Conservation (phyloP, 2,113 vertebrate species). For the Albula goreensis region DNA sequence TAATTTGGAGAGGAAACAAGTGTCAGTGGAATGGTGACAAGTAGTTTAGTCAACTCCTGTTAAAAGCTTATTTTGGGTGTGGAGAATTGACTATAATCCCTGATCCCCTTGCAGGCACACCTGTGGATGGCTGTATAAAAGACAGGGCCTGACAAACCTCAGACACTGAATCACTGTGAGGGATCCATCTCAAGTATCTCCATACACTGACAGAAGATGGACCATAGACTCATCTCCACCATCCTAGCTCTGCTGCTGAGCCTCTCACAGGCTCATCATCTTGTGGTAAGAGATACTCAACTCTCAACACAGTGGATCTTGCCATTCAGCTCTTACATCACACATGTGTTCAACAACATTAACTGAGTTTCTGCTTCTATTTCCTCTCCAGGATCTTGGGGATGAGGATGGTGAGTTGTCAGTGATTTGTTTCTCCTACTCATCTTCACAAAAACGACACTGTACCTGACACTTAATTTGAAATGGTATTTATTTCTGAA, state of each 20-base stretch:
- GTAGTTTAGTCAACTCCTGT: neutral
- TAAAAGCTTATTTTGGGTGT: conserved; percentile 15
- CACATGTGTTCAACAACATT: neutral
- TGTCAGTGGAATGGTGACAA: neutral
- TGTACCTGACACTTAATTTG: neutral
- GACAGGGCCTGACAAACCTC: conserved; percentile 8
- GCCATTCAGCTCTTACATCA: neutral
- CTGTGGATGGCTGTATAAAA: conserved; percentile 24
- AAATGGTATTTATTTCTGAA: neutral
- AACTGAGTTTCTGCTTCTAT: neutral
- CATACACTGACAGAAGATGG: conserved; percentile 40
- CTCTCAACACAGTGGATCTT: neutral
- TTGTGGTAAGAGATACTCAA: conserved; percentile 20
- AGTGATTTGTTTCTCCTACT: neutral
- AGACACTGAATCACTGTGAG: conserved; percentile 13
- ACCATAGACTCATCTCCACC: conserved; percentile 32
- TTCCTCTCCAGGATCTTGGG: neutral
- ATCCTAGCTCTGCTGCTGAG: conserved; percentile 38
- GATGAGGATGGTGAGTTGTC: neutral
- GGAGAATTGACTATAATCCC: neutral
- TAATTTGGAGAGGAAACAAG: too few species aligned
- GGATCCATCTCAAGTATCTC: conserved; percentile 34
- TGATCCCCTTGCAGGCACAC: conserved; percentile 27
- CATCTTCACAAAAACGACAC: neutral
- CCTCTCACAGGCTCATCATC: conserved; percentile 17